phyloP scores from a whole-genome alignment of 1,140 invertebrate species.

The Acromyrmex charruanus region DNA sequence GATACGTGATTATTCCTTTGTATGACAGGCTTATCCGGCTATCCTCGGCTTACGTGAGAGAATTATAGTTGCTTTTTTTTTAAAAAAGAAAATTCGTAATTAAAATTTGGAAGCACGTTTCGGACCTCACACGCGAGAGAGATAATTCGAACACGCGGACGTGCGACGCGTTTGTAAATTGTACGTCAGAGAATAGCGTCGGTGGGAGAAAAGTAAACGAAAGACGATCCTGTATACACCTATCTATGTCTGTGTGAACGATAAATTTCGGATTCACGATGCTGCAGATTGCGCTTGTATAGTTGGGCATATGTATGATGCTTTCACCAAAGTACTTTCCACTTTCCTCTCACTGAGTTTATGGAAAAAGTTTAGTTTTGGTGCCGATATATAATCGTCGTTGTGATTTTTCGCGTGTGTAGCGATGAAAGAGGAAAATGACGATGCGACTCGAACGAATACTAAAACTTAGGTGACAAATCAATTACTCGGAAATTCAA shows the following conservation, averaged over 20 bases:
- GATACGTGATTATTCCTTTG: background rate
- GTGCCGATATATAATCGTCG: conserved; percentile 4
- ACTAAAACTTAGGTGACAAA: background rate
- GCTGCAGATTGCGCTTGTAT: conserved; percentile 31
- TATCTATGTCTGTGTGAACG: background rate
- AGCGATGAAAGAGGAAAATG: background rate
- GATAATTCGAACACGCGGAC: conserved; percentile 49
- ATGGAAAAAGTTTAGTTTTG: conserved; percentile 52
- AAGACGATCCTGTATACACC: background rate
- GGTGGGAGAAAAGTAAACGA: conserved; percentile 28
- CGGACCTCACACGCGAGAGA: background rate
- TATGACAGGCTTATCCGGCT: background rate
- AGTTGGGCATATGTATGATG: background rate
- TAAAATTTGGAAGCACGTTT: conserved; percentile 49
- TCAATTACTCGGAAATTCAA: conserved; percentile 6
- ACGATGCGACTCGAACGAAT: background rate
- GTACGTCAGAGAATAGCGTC: background rate
- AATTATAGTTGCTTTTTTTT: background rate
- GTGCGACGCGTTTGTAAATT: conserved; percentile 42
- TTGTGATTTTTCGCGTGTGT: conserved; percentile 23
- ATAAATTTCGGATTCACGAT: conserved; percentile 66
- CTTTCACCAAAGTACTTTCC: conserved; percentile 37
- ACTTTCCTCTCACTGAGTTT: conserved; percentile 41
- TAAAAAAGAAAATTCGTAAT: conserved; percentile 36
- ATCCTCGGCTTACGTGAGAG: conserved; percentile 27